Evolutionary conservation across 2,888 invertebrate genomes (phyloP).

Genomic region (Mesorhabditis belari): DNA sequence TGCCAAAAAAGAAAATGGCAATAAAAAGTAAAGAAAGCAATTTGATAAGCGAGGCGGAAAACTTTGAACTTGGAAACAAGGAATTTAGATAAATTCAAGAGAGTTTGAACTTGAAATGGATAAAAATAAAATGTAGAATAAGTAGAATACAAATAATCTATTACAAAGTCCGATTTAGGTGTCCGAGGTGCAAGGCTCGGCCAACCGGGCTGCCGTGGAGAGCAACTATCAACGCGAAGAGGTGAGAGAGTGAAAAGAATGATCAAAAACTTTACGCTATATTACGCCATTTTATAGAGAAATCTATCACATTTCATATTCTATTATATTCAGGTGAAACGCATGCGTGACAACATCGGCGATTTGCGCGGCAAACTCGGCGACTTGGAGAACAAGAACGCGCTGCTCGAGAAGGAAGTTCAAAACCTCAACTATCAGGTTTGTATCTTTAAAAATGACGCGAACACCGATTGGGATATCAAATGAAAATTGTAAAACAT

Average conservation of each 20-base stretch:
- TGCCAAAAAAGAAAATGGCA: no score
- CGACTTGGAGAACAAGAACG: slow-evolving; percentile 39
- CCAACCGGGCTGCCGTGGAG: slow-evolving; percentile 57
- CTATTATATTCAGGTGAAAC: no score
- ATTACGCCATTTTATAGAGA: slow-evolving; percentile 55
- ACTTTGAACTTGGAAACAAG: background rate
- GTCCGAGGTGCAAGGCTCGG: slow-evolving; percentile 52
- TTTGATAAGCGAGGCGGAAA: no score
- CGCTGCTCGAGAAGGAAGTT: slow-evolving; percentile 42
- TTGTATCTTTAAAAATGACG: background rate
- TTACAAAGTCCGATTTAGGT: slow-evolving; percentile 28
- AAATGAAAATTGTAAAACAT: slow-evolving; percentile 45
- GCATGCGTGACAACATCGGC: slow-evolving; percentile 31
- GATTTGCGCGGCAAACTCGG: slow-evolving; percentile 31
- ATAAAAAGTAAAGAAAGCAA: no score
- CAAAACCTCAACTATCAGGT: slow-evolving; percentile 51
- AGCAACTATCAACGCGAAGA: slow-evolving; percentile 55
- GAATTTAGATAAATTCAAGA: background rate
- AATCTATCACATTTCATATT: slow-evolving; percentile 54
- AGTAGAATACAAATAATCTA: background rate
- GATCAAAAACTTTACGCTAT: slow-evolving; percentile 54
- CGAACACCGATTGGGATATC: background rate
- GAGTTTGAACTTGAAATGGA: background rate
- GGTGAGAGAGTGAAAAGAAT: slow-evolving; percentile 59
- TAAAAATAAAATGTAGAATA: background rate